A percentile compares a stretch with the other conserved stretches of the same genome.
phyloP scores from a whole-genome alignment of 2,888 invertebrate species.

The Pachydiplax longipennis region DNA sequence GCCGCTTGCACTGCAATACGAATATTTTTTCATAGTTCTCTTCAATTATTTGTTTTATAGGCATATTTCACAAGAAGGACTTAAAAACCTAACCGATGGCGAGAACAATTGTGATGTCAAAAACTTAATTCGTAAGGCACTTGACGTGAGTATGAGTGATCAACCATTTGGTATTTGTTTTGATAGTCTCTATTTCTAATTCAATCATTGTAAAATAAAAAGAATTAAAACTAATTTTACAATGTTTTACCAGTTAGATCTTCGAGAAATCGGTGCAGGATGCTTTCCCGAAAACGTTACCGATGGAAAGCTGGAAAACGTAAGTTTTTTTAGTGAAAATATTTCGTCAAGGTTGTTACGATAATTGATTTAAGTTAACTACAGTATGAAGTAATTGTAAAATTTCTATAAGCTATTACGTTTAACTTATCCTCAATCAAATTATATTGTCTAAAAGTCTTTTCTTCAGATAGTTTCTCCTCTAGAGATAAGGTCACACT shows the following conservation, averaged over 20 bases:
- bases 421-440: too few species aligned
- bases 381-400: too few species aligned
- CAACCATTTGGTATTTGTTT: neutral
- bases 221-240: conserved; percentile 55
- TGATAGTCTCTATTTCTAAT: neutral
- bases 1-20: neutral
- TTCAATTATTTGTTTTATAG: conserved; percentile 62
- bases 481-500: too few species aligned
- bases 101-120: conserved; percentile 70
- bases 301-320: conserved; percentile 64
- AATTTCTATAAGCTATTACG: too few species aligned
- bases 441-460: too few species aligned
- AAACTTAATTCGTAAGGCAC: conserved; percentile 69
- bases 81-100: conserved; percentile 71
- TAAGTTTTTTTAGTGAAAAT: conserved; percentile 53
- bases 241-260: conserved; percentile 68
- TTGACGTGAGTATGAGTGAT: conserved; percentile 69
- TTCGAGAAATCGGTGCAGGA: conserved; percentile 81
- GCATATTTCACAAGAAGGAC: conserved; percentile 76
- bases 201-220: neutral
- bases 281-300: conserved; percentile 74
- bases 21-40: conserved; percentile 48
- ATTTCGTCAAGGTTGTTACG: too few species aligned
- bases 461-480: too few species aligned
- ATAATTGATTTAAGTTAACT: too few species aligned